A percentile compares a stretch with the other conserved stretches of the same genome.
phyloP scores from a whole-genome alignment of 2,797 vertebrate species.

The Urosaurus nigricauda region DNA sequence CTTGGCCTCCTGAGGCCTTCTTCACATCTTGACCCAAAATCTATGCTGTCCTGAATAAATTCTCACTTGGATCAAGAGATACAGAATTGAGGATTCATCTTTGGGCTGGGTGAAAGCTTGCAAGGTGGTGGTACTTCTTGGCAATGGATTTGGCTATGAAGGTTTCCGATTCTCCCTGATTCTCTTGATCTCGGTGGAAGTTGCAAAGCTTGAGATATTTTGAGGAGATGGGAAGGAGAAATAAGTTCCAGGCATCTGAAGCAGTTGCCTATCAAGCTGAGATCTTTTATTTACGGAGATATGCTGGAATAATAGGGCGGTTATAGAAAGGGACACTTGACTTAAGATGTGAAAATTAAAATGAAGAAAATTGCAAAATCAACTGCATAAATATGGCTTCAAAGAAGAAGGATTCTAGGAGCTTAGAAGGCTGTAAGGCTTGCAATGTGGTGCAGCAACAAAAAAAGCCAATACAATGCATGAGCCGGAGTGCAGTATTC shows the following conservation, averaged over 20 bases:
- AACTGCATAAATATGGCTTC: no score
- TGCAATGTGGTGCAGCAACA: no score
- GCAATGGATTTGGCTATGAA: background rate
- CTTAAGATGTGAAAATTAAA: background rate
- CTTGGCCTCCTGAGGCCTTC: background rate
- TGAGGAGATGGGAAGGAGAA: background rate
- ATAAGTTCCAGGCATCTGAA: background rate
- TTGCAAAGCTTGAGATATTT: background rate
- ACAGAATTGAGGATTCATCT: background rate
- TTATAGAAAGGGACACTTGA: background rate
- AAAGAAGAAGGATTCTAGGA: no score
- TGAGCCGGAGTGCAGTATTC: no score
- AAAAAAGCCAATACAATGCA: no score
- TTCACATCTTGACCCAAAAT: background rate
- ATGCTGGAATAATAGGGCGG: background rate
- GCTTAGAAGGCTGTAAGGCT: no score
- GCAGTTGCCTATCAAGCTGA: background rate
- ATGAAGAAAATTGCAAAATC: no score
- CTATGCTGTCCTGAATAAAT: background rate
- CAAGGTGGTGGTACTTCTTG: background rate
- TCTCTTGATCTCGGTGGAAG: background rate
- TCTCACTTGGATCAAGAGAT: background rate
- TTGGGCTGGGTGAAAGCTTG: background rate
- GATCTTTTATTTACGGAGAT: background rate
- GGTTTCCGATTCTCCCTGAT: background rate